Evolutionary conservation across 2,113 vertebrate genomes (phyloP).

Genomic region (Turnix velox): DNA sequence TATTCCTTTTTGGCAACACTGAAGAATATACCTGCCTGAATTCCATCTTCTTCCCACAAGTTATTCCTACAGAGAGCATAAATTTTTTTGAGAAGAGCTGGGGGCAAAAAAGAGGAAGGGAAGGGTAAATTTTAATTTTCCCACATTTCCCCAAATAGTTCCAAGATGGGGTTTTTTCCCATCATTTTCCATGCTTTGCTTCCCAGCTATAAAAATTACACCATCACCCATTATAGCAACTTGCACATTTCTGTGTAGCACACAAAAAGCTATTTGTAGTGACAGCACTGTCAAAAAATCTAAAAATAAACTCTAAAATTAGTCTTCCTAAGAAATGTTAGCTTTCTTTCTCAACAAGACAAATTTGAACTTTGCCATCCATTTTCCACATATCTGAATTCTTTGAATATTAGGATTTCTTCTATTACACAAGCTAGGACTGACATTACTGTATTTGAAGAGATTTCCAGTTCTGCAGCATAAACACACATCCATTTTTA

Average conservation of each 20-base stretch:
- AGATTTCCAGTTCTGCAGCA: not conserved
- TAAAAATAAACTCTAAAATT: not conserved
- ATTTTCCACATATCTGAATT: not conserved
- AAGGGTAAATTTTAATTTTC: not conserved
- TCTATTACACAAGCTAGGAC: not conserved
- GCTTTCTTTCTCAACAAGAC: not conserved
- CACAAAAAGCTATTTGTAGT: not conserved
- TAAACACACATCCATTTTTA: not conserved
- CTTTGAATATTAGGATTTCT: not conserved
- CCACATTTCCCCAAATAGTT: not conserved
- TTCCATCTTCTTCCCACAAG: not conserved
- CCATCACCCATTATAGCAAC: not conserved
- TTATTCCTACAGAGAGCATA: not conserved
- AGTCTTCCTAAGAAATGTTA: not conserved
- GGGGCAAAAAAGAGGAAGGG: not conserved
- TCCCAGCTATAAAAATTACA: not conserved
- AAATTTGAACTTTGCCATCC: conserved; percentile 1
- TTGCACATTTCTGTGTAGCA: not conserved
- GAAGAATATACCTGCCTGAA: not conserved
- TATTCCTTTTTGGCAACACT: not conserved
- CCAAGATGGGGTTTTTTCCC: not conserved
- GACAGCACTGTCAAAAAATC: not conserved
- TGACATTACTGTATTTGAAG: not conserved
- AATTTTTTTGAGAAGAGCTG: not conserved
- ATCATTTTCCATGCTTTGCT: not conserved